Conservation (phyloP, 1,140 invertebrate genomes). For the Choristoneura fumiferana region DNA sequence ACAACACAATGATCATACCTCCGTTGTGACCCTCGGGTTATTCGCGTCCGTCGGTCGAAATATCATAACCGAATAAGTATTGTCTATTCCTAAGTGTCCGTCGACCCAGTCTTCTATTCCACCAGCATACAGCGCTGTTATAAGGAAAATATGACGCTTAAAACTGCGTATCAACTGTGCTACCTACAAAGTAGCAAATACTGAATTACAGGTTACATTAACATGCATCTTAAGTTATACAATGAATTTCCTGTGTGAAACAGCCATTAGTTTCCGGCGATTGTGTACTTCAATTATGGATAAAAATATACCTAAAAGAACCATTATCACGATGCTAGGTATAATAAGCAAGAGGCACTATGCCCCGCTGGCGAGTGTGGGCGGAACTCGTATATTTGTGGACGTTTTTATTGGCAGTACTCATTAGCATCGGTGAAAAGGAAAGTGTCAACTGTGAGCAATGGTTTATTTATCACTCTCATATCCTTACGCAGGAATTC, state of each 20-base stretch:
- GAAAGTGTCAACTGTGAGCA: neutral
- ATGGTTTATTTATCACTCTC: no score
- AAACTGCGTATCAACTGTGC: neutral
- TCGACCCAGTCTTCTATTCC: constrained; percentile 71
- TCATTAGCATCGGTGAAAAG: no score
- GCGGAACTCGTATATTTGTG: no score
- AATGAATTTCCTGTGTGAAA: no score
- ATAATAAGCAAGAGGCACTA: neutral
- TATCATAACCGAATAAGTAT: constrained; percentile 70
- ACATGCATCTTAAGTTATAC: no score
- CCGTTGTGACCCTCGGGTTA: constrained; percentile 48
- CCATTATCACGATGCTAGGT: neutral
- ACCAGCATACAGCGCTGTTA: constrained; percentile 62
- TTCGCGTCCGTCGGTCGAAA: constrained; percentile 53
- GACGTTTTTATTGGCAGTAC: no score
- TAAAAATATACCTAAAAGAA: neutral
- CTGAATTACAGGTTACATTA: no score
- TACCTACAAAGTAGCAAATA: no score
- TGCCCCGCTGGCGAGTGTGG: no score
- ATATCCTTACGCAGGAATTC: constrained; percentile 60
- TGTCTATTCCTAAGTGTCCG: constrained; percentile 63
- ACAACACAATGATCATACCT: constrained; percentile 33
- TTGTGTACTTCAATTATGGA: neutral
- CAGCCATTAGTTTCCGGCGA: neutral
- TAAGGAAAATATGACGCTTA: neutral